Base-by-base conservation (phyloP, 2,888 invertebrate species). In the Esperia sulphurella region DNA sequence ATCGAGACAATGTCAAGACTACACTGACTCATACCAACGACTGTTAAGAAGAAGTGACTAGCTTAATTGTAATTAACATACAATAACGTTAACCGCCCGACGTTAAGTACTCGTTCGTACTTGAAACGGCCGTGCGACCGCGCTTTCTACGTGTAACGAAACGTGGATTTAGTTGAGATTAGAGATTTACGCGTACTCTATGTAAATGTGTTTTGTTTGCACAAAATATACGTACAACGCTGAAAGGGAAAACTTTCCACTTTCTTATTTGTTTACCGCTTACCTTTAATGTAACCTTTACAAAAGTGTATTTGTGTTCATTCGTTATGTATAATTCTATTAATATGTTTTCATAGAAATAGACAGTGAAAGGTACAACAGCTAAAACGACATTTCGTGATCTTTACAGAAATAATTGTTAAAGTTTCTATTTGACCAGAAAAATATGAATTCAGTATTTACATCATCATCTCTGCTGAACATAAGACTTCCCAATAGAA, bases 71-170 rank as follows among this genome's bases (percentile, higher is more conserved):
- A 13, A 39, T 51, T 48, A 51, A 45, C 48, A 48, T 43, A 51
- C 51, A 51, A 51, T 51, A 31, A 46, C 41, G 45, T 10, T 39
- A 28, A 28, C 12, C 13, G 30, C 28, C 43, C 38, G 21, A 14
- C 6, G n/a, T 33, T 33, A 42, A 42, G 8, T 30, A 29, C 35
- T 33, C 14, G 41, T 41, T 1, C 8, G 37, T 37, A 28, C 10
- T 9, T n/a, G 14, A 44, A 10, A n/a, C 13, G 31, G 41, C 30
- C 43, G 43, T 46, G 45, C 30, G 45, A 47, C 45, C 21, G 21
- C 13, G 21, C 52, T 52, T 52, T 52, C 52, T 49, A 49, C 39
- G 44, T 46, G 35, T 14, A 48, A 49, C 40, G 43, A 45, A 43
- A 42, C 45, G 42, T 39, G 21, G 13, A 47, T 43, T 49, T 39